Conservation (phyloP, 2,113 vertebrate genomes). For the Calyptomena viridis region DNA sequence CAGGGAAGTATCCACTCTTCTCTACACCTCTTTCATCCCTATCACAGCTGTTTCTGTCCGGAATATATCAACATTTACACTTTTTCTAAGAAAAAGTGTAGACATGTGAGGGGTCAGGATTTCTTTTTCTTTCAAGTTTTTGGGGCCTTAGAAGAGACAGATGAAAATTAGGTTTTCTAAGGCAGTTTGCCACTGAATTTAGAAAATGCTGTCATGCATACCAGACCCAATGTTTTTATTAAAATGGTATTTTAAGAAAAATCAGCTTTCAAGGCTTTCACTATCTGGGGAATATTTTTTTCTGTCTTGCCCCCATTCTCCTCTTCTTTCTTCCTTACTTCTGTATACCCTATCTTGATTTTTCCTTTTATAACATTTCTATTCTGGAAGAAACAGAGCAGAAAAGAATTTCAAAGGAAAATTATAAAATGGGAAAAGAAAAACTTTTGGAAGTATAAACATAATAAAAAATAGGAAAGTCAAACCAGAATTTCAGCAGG, state of each 20-base stretch:
- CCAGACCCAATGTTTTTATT: background rate
- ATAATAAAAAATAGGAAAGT: background rate
- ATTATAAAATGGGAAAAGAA: background rate
- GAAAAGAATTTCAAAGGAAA: background rate
- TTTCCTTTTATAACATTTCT: background rate
- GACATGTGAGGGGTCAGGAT: background rate
- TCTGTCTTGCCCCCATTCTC: background rate
- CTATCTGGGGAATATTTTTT: background rate
- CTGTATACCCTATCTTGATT: background rate
- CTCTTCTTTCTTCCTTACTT: background rate
- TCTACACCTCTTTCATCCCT: background rate
- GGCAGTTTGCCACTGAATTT: background rate
- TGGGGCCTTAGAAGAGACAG: background rate
- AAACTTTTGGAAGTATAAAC: background rate
- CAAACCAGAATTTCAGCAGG: background rate
- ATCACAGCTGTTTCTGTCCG: background rate
- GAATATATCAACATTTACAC: background rate
- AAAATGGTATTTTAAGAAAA: background rate
- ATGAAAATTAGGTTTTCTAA: background rate
- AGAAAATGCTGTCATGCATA: background rate
- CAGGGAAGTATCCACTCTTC: background rate
- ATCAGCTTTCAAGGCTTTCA: background rate
- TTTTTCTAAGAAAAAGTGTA: background rate
- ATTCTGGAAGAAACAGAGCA: background rate
- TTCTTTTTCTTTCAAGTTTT: background rate